phyloP scores from a whole-genome alignment of 2,113 vertebrate genomes.

The Etia nguti region DNA sequence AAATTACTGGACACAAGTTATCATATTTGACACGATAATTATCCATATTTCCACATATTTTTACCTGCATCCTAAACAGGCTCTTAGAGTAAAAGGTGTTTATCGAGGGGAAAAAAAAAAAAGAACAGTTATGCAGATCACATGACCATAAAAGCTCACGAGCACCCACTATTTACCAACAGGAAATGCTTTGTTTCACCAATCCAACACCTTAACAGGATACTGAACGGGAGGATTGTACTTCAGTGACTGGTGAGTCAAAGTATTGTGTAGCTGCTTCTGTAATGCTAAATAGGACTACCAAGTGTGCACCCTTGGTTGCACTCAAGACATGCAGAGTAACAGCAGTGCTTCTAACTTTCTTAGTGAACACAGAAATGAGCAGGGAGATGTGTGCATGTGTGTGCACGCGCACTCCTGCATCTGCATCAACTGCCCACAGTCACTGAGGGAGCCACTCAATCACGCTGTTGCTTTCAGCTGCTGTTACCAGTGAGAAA shows the following conservation, averaged over 20 bases:
- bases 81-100: not conserved
- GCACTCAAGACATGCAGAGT: not conserved
- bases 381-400: fast-evolving
- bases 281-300: not conserved
- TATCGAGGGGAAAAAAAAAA: fast-evolving
- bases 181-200: not conserved
- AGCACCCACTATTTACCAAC: fast-evolving
- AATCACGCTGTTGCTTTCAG: not conserved
- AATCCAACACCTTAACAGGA: not conserved
- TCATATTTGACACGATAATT: not conserved
- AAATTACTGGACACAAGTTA: not conserved
- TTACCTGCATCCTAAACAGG: not conserved
- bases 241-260: not conserved
- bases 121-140: not conserved
- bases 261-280: not conserved
- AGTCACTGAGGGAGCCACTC: not conserved
- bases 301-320: not conserved
- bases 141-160: fast-evolving
- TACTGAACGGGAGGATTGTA: not conserved
- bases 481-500: not conserved
- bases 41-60: not conserved
- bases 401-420: fast-evolving
- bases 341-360: not conserved
- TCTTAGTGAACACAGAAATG: not conserved
- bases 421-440: not conserved